A percentile compares a stretch with the other conserved stretches of the same genome.
These are phyloP conservation scores for Epinotia nisella DNA, from an alignment of 2,888 invertebrate species.

Conservation along the genomic window DNA sequence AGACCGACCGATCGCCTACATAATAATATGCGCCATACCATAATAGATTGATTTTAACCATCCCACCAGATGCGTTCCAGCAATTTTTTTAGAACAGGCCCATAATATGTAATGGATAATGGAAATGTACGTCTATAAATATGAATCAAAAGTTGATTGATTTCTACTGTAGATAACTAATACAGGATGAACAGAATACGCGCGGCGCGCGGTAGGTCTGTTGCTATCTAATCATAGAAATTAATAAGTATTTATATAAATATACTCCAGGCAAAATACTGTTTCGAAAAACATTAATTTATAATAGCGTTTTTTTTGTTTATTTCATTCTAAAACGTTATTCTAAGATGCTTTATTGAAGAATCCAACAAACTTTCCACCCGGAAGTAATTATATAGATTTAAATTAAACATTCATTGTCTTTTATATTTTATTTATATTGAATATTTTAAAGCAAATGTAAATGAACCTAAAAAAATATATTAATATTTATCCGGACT, in stretches of 20 bases:
- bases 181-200: not conserved
- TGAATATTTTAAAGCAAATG: too few relatives aligned
- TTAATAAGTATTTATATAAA: not conserved
- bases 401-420: too few relatives aligned
- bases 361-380: too few relatives aligned
- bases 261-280: too few relatives aligned
- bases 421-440: too few relatives aligned
- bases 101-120: not conserved
- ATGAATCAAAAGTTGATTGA: not conserved
- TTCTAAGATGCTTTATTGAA: too few relatives aligned
- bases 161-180: conserved; percentile 6
- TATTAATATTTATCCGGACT: too few relatives aligned
- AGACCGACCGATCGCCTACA: conserved; percentile 1
- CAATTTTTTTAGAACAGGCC: not conserved
- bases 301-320: too few relatives aligned
- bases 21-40: not conserved
- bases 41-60: conserved; percentile 27
- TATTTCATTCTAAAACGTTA: too few relatives aligned
- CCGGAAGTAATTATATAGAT: too few relatives aligned
- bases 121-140: conserved; percentile 1
- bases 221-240: not conserved
- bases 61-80: conserved; percentile 29
- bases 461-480: too few relatives aligned
- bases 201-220: not conserved
- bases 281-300: too few relatives aligned